These are phyloP conservation scores for Galeruca laticollis DNA, from an alignment of 2,888 invertebrate genomes.

Conservation along the genomic window DNA sequence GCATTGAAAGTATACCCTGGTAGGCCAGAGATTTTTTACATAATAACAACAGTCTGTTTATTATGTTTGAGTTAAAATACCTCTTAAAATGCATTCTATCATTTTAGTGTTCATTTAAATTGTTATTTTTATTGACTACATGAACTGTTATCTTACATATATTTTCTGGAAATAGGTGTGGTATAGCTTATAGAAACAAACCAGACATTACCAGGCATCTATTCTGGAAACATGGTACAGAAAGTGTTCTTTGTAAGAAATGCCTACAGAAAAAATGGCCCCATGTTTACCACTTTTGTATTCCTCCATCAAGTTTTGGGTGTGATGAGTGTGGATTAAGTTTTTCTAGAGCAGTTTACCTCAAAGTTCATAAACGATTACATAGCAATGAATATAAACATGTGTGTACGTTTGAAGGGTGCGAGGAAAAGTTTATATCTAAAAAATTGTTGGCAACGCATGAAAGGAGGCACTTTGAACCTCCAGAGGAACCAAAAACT, in stretches of 20 bases:
- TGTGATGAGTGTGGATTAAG: slow-evolving; percentile 86
- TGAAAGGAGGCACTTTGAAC: slow-evolving; percentile 72
- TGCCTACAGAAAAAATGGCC: slow-evolving; percentile 93
- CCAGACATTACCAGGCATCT: slow-evolving; percentile 90
- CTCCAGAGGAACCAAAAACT: slow-evolving; percentile 49
- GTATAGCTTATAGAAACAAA: slow-evolving; percentile 89
- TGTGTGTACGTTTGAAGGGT: slow-evolving; percentile 77
- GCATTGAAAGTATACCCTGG: no score
- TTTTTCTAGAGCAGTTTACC: slow-evolving; percentile 81
- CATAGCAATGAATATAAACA: slow-evolving; percentile 79
- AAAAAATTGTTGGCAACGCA: slow-evolving; percentile 83
- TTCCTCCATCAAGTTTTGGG: slow-evolving; percentile 80
- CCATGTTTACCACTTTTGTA: slow-evolving; percentile 91
- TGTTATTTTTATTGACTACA: no score
- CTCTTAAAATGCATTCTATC: no score
- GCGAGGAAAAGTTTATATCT: slow-evolving; percentile 84
- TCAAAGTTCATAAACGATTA: slow-evolving; percentile 87
- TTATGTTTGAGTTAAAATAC: no score
- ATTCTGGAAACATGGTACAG: slow-evolving; percentile 94
- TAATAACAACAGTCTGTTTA: no score
- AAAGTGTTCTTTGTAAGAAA: slow-evolving; percentile 85
- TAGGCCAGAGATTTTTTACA: no score
- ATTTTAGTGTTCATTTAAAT: no score
- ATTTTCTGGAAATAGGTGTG: slow-evolving; percentile 71
- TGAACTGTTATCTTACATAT: not conserved